Conservation (phyloP, 1,140 invertebrate species). For the Condylostylus longicornis region DNA sequence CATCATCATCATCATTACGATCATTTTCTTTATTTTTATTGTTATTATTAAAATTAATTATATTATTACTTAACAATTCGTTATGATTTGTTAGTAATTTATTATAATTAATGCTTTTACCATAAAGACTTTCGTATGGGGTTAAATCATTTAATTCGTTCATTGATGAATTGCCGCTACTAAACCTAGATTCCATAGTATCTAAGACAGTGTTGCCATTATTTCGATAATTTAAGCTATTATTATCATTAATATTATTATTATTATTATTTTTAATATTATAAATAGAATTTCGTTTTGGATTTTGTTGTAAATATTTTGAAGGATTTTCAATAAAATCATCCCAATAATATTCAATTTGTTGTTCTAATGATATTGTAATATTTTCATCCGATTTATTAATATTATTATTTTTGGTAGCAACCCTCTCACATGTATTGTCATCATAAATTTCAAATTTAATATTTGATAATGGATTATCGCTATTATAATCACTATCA, state of each 20-base stretch:
- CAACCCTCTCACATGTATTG: slow-evolving; percentile 2
- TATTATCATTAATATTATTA: no score
- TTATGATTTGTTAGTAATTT: slow-evolving; percentile 1
- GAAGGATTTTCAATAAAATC: no score
- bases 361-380: slow-evolving; percentile 1
- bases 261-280: no score
- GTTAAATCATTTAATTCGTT: no score
- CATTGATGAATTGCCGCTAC: no score
- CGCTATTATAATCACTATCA: slow-evolving; percentile 1
- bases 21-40: neutral
- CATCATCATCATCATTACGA: no score
- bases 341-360: no score
- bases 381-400: neutral
- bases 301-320: no score
- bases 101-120: slow-evolving; percentile 4
- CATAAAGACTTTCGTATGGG: slow-evolving; percentile 3
- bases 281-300: no score
- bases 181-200: neutral
- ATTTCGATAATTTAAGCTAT: neutral
- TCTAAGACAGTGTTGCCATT: neutral
- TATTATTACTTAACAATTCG: slow-evolving; percentile 6
- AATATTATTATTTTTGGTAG: no score
- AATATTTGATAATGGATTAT: neutral
- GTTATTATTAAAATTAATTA: slow-evolving; percentile 1
- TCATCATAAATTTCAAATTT: neutral